These are phyloP conservation scores for Mastomys natalensis DNA, from an alignment of 2,113 vertebrate genomes.

Conservation along the genomic window DNA sequence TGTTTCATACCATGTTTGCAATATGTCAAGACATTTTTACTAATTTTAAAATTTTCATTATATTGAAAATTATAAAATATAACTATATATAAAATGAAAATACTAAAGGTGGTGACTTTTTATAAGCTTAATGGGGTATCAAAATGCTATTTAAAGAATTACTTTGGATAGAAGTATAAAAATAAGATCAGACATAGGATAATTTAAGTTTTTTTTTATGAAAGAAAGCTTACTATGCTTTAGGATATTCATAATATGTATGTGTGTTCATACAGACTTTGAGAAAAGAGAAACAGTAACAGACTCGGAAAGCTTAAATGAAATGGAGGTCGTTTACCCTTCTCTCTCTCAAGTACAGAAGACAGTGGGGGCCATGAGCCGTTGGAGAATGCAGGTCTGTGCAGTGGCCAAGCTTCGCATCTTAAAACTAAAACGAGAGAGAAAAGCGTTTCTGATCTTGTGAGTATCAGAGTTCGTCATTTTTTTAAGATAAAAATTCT, in stretches of 20 bases:
- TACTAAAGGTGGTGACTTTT: background rate
- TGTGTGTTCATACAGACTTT: conserved; percentile 82
- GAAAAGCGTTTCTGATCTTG: conserved; percentile 85
- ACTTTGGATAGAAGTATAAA: background rate
- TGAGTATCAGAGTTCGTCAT: conserved; percentile 68
- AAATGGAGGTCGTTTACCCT: conserved; percentile 84
- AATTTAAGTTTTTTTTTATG: background rate
- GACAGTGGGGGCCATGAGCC: conserved; percentile 77
- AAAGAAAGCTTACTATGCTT: background rate
- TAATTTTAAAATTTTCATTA: background rate
- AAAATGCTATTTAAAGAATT: background rate
- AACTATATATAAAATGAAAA: background rate
- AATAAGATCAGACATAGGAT: background rate
- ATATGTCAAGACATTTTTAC: background rate
- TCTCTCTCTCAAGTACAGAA: conserved; percentile 72
- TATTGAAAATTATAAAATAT: background rate
- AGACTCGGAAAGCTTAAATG: conserved; percentile 78
- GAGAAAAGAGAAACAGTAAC: conserved; percentile 83
- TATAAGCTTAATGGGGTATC: background rate
- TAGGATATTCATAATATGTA: background rate
- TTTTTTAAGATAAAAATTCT: background rate
- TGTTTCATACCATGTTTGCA: background rate
- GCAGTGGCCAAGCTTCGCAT: conserved; percentile 91
- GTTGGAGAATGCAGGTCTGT: conserved; percentile 95
- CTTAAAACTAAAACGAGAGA: conserved; percentile 90